Percentiles rank a stretch among this genome's conserved stretches.
phyloP scores from a whole-genome alignment of 2,888 invertebrate species.

The Drosophila colorata region DNA sequence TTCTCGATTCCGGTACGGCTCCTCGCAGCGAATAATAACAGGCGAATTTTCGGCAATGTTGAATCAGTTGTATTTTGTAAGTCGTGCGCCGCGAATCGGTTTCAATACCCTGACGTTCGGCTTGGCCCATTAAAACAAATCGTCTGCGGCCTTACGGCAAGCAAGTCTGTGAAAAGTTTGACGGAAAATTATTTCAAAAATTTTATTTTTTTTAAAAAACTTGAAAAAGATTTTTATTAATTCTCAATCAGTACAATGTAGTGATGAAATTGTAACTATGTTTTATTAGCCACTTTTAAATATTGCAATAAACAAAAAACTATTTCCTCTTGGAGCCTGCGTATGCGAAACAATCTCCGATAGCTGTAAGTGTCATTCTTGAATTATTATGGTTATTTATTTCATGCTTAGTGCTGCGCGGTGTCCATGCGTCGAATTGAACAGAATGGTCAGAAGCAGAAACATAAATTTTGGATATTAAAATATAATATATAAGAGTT shows the following conservation, averaged over 20 bases:
- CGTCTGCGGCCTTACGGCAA: not conserved
- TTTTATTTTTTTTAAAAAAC: not conserved
- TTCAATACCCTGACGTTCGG: slow-evolving; percentile 22
- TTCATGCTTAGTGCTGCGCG: slow-evolving; percentile 20
- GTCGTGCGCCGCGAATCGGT: slow-evolving; percentile 58
- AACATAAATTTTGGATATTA: not conserved
- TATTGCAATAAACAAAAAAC: slow-evolving; percentile 15
- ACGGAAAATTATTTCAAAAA: not conserved
- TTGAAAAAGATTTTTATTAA: not conserved
- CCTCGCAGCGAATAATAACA: slow-evolving; percentile 25
- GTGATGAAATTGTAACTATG: not conserved
- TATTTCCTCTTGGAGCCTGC: slow-evolving; percentile 6
- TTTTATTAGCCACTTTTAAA: not conserved
- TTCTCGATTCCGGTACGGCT: slow-evolving; percentile 8
- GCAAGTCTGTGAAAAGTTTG: not conserved
- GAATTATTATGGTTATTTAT: slow-evolving; percentile 41
- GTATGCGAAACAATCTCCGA: slow-evolving; percentile 7
- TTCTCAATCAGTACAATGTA: not conserved
- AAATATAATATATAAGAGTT: too few relatives aligned
- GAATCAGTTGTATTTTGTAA: slow-evolving; percentile 66
- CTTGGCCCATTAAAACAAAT: not conserved
- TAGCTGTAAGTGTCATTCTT: slow-evolving; percentile 50
- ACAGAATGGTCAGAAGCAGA: not conserved
- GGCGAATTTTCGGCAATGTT: slow-evolving; percentile 36
- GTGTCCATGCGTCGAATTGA: not conserved